These are phyloP conservation scores for Campylomormyrus tamandua DNA, from an alignment of 2,113 vertebrate species.

Conservation along the genomic window DNA sequence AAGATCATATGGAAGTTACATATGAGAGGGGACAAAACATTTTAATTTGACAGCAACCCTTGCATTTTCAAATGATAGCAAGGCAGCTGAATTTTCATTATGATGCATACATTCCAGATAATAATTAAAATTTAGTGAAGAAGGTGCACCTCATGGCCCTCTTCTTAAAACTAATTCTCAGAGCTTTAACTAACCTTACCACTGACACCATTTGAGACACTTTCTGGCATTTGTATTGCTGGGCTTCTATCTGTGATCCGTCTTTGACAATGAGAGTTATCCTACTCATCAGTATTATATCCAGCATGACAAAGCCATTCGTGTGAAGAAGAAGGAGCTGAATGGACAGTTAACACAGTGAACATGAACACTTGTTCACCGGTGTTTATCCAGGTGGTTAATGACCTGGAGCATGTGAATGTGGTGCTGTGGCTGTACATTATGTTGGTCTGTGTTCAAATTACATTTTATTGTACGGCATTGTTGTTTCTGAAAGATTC, in stretches of 20 bases:
- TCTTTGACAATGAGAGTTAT: conserved; percentile 3
- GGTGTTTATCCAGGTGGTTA: not conserved
- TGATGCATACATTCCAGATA: conserved; percentile 9
- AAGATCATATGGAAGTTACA: conserved; percentile 35
- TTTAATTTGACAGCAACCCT: conserved; percentile 1
- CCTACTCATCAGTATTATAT: not conserved
- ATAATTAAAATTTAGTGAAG: not conserved
- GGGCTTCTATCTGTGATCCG: not conserved
- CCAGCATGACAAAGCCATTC: not conserved
- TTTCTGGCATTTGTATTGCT: not conserved
- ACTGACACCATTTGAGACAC: not conserved
- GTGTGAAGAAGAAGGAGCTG: not conserved
- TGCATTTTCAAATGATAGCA: not conserved
- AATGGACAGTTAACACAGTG: not conserved
- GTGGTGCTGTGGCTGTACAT: conserved; percentile 68
- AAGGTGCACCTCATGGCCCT: not conserved
- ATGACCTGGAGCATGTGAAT: conserved; percentile 62
- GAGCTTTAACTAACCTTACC: not conserved
- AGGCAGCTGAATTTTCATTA: not conserved
- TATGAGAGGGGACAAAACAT: not conserved
- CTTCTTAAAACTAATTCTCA: not conserved
- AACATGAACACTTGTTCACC: not conserved
- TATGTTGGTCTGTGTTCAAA: conserved; percentile 40
- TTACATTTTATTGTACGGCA: conserved; percentile 68
- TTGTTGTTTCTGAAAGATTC: conserved; percentile 52